Conservation (phyloP, 2,113 vertebrate genomes). For the Dinomys branickii region DNA sequence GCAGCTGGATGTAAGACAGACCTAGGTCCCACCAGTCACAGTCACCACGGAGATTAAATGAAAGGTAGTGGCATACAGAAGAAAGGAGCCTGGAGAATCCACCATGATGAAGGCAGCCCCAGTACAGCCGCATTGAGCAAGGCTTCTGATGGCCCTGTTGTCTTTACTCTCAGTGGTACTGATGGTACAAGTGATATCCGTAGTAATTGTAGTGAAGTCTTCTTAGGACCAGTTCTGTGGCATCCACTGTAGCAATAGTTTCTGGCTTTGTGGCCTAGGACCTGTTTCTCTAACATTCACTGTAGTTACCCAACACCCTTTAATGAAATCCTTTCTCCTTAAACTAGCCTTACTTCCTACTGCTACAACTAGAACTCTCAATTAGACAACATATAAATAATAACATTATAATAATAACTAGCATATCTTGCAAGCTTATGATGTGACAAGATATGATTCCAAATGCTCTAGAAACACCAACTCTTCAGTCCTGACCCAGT, state of each 20-base stretch:
- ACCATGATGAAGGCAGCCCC: neutral
- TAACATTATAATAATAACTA: neutral
- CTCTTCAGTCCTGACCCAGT: neutral
- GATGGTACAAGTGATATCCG: neutral
- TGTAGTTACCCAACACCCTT: neutral
- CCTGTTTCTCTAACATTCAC: neutral
- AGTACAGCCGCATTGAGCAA: neutral
- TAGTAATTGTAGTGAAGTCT: fast-evolving
- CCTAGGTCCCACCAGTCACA: neutral
- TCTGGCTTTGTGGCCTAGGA: neutral
- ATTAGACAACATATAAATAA: neutral
- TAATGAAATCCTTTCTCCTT: neutral
- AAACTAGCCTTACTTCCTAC: neutral
- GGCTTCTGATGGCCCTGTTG: neutral
- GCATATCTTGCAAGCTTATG: neutral
- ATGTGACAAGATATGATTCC: neutral
- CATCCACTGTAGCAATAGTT: neutral
- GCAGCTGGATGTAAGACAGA: neutral
- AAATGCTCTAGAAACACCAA: neutral
- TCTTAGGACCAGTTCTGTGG: neutral
- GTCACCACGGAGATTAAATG: neutral
- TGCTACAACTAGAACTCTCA: neutral
- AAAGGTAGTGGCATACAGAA: neutral
- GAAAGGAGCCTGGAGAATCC: neutral
- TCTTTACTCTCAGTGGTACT: neutral